Evolutionary conservation across 2,113 vertebrate species (phyloP), one percentile per base, ranked within the genome.

Genomic region (Passer domesticus): DNA sequence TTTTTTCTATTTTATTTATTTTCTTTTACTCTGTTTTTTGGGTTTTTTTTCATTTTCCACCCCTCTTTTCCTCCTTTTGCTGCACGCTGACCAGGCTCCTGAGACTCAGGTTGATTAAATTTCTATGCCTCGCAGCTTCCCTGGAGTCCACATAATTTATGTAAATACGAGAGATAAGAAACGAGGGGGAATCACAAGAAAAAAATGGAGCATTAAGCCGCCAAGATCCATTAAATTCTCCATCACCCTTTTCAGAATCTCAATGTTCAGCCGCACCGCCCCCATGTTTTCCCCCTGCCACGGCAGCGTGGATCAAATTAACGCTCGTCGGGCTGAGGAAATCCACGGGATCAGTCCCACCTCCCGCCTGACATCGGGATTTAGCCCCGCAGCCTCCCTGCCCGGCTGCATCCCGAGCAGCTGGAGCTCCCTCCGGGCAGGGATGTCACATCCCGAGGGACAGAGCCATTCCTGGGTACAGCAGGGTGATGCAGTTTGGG

Each of bases 161-260:
- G 95, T 95, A 96, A 96, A 97, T 97, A 89, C 15, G 7, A 89
- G 83, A 94, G 95, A 94, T 95, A 95, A 95, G 95, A 72, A 96
- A 92, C 17, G 53, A 94, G 77, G 74, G 91, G 95, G 90, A 94
- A 96, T 96, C 95, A 87, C 89, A 58, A 88, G 90, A 90, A 95
- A 90, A 95, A 97, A 97, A 93, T 27, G 83, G 83, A 94, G 89
- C 95, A 94, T 90, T 96, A 96, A 97, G 94, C 95, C 19, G n/a
- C 92, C 87, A 82, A 96, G 95, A 96, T 78, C 94, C 91, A 94
- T 96, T 96, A 93, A 95, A 94, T 95, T 95, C 95, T 96, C 95
- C 94, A 83, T 94, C 94, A 96, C 84, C 95, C 90, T 60, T 90
- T 63, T 59, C 93, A 88, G 94, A 86, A 90, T 95, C 79, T 91